Base-by-base conservation (phyloP, 2,113 vertebrate species). In the Guaruba guarouba region DNA sequence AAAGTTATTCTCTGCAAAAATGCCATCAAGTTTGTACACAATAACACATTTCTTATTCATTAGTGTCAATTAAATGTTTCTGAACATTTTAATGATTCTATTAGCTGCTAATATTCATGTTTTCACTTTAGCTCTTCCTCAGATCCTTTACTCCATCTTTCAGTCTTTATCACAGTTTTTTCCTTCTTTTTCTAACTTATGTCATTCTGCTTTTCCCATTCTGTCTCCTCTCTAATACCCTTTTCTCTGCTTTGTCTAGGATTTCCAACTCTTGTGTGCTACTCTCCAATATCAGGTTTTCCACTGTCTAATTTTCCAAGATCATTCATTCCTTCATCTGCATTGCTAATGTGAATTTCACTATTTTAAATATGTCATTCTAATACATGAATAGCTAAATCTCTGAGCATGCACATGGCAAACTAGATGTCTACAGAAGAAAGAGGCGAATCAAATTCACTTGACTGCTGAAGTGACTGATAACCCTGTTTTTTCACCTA, bases 311-410 rank as follows among this genome's bases (percentile, higher is more conserved):
- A 93, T 95, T 83, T 90, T 93, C 82, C 59, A 81, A 59, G 75
- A 93, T 77, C 49, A 59, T 62, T 70, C 1, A 0, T 80, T 88
- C 63, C 51, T 86, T 55, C 54, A 90, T 93, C 90, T 94, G 90
- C 90, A 93, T 93, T 96, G 90, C 85, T 95, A 96, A 95, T 93
- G 61, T 43, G 43, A 81, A 94, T 83, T 78, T 83, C 88, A 54
- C 68, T 90, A 25, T 54, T 89, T 94, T 73, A 73, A 85, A 91
- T 71, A 82, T 70, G 90, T 92, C 70, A 88, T 88, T 93, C 79
- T 92, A 92, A 88, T 63, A 80, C 0, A 0, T 83, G 90, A 94
- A 85, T 67, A 79, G 74, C 70, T 80, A 33, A 91, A 73, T 66
- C 62, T 91, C 81, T 82, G 67, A 90, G 55, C 59, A 25, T 35